phyloP scores from a whole-genome alignment of 2,797 vertebrate genomes.

The Pseudomugil tenellus region DNA sequence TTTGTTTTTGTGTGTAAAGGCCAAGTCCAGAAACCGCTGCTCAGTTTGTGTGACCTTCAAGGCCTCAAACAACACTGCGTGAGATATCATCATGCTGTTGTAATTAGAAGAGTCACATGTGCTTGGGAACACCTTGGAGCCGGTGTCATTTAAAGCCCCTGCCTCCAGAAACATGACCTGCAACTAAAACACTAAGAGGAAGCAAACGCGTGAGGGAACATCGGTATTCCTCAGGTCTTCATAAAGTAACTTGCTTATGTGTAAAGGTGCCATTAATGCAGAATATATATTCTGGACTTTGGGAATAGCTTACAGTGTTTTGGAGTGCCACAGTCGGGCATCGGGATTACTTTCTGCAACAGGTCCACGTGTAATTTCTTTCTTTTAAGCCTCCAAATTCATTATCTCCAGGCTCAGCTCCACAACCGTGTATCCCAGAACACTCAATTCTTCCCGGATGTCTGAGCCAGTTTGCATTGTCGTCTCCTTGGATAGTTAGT shows the following conservation, averaged over 20 bases:
- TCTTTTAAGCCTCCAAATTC: too few species aligned
- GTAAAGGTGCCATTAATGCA: not conserved
- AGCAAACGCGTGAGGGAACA: not conserved
- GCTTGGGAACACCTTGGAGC: not conserved
- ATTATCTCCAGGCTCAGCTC: too few species aligned
- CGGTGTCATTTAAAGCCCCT: not conserved
- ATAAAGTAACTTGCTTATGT: too few species aligned
- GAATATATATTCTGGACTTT: not conserved
- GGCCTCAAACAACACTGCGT: not conserved
- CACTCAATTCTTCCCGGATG: too few species aligned
- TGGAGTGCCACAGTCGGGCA: too few species aligned
- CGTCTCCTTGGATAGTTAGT: too few species aligned
- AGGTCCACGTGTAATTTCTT: too few species aligned
- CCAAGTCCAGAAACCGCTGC: not conserved
- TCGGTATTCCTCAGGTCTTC: too few species aligned
- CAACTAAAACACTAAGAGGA: not conserved
- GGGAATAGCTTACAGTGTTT: not conserved
- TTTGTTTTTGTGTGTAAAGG: not conserved
- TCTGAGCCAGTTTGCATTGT: too few species aligned
- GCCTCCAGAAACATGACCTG: not conserved
- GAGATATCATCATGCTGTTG: not conserved
- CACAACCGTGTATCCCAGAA: too few species aligned
- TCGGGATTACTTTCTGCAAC: too few species aligned
- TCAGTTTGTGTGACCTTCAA: not conserved
- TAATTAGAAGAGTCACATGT: not conserved